Percentiles rank a stretch among this genome's conserved stretches.
Evolutionary conservation across 1,140 invertebrate genomes (phyloP).

Genomic region (Drosophila subobscura): DNA sequence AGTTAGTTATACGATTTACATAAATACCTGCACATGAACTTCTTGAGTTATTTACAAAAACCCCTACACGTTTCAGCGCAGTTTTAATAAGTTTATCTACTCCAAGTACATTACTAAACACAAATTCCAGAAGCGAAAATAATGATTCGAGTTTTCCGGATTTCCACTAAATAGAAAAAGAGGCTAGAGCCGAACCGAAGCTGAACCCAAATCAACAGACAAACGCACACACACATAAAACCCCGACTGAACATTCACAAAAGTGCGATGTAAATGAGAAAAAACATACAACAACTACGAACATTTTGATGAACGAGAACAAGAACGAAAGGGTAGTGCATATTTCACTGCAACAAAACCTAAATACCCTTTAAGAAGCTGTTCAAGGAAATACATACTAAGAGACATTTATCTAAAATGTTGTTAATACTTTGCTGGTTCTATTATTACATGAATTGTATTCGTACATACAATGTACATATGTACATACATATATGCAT

Average conservation of each 20-base stretch:
- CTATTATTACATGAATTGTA: too few species aligned
- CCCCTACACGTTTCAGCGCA: constrained; percentile 50
- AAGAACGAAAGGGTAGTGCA: too few species aligned
- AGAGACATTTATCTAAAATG: too few species aligned
- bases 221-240: constrained; percentile 30
- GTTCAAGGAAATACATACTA: neutral
- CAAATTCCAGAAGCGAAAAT: constrained; percentile 1
- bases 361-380: constrained; percentile 23
- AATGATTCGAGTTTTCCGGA: constrained; percentile 3
- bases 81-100: constrained; percentile 49
- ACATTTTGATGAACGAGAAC: constrained; percentile 16
- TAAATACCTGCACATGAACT: constrained; percentile 55
- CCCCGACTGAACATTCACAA: constrained; percentile 45
- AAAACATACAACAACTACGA: constrained; percentile 25
- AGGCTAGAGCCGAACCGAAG: constrained; percentile 11
- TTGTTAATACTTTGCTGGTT: too few species aligned
- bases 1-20: constrained; percentile 39
- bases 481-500: neutral
- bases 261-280: constrained; percentile 59
- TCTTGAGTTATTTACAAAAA: constrained; percentile 68
- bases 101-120: constrained; percentile 35
- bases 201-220: constrained; percentile 19
- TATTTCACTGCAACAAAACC: neutral
- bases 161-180: constrained; percentile 9
- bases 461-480: neutral